Evolutionary conservation across 2,113 vertebrate species (phyloP).

Genomic region (Greenwoodochromis staneri): DNA sequence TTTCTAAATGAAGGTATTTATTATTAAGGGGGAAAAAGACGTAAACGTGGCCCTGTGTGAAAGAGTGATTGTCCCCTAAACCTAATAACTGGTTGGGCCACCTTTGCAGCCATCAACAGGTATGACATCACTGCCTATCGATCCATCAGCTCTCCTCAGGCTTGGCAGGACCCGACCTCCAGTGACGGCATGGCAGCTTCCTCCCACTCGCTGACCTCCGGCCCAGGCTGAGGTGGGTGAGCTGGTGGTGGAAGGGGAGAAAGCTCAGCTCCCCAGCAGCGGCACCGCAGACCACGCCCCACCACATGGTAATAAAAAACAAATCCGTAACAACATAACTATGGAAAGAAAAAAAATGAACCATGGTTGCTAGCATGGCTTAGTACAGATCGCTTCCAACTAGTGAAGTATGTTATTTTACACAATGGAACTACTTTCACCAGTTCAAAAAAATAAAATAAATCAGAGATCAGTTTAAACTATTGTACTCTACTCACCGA

Average conservation of each 20-base stretch:
- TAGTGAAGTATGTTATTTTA: not conserved
- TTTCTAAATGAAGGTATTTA: not conserved
- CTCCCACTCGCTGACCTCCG: not conserved
- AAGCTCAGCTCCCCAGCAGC: not conserved
- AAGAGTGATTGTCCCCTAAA: not conserved
- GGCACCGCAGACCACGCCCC: fast-evolving
- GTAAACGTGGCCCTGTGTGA: fast-evolving
- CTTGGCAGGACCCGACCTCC: not conserved
- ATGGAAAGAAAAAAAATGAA: not conserved
- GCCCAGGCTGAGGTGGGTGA: not conserved
- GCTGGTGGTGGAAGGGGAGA: not conserved
- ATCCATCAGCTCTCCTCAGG: not conserved
- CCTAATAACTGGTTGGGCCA: not conserved
- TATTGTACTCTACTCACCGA: not conserved
- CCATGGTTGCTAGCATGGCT: not conserved
- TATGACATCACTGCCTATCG: not conserved
- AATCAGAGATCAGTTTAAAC: not conserved
- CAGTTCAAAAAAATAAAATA: not conserved
- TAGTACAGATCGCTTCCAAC: fast-evolving
- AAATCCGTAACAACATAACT: not conserved
- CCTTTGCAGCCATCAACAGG: not conserved
- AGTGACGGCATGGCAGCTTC: not conserved
- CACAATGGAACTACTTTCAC: not conserved
- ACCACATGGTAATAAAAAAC: fast-evolving
- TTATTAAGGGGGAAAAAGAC: not conserved